Conservation (phyloP, 1,140 invertebrate genomes). For the Rhysida immarginata region DNA sequence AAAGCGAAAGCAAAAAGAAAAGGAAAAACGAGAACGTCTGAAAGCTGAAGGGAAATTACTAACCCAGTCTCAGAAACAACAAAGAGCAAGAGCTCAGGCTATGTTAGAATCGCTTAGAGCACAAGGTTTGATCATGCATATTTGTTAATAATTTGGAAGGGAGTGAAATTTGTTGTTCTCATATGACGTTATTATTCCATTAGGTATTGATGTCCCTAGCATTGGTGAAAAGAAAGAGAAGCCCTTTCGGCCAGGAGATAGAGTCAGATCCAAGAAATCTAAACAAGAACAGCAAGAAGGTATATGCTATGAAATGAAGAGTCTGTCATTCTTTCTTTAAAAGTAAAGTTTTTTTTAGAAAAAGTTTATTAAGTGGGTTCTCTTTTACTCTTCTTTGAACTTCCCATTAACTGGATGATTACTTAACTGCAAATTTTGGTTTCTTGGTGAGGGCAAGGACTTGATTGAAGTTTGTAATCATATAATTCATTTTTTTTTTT, state of each 20-base stretch:
- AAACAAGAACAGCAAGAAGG: slow-evolving; percentile 25
- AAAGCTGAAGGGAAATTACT: slow-evolving; percentile 90
- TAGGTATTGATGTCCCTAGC: slow-evolving; percentile 42
- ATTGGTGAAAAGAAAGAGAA: slow-evolving; percentile 40
- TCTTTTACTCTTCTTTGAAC: not conserved
- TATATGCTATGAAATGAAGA: too few species aligned
- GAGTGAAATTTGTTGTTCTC: not conserved
- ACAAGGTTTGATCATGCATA: slow-evolving; percentile 55
- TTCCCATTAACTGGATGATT: not conserved
- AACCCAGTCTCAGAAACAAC: slow-evolving; percentile 81
- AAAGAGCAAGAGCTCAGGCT: slow-evolving; percentile 66
- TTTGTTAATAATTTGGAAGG: not conserved
- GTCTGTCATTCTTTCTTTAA: not conserved
- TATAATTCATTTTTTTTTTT: too few species aligned
- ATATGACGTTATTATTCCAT: slow-evolving; percentile 12
- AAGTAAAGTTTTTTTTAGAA: not conserved
- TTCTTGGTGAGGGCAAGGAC: too few species aligned
- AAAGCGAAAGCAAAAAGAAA: slow-evolving; percentile 89
- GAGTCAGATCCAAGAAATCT: slow-evolving; percentile 53
- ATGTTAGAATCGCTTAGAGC: slow-evolving; percentile 74
- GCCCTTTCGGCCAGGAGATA: slow-evolving; percentile 48
- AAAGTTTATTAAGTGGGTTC: not conserved
- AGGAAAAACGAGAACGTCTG: slow-evolving; percentile 76
- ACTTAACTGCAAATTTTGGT: not conserved
- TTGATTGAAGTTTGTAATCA: too few species aligned